Evolutionary conservation across 2,888 invertebrate species (phyloP).

Genomic region (Hirtodrosophila cameraria): DNA sequence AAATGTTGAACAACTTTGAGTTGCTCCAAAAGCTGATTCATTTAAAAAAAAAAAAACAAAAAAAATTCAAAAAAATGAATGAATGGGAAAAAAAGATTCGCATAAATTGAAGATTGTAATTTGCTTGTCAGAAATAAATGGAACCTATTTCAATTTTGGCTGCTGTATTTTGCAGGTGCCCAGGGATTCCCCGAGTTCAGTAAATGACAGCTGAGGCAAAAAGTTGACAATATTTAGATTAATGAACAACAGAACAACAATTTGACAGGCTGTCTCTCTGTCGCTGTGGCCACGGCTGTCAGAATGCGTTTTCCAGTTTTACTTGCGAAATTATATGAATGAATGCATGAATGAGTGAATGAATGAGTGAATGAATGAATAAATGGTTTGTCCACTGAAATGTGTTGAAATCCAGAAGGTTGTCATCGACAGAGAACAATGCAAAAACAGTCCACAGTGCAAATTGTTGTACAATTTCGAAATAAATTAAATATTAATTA

Average conservation of each 20-base stretch:
- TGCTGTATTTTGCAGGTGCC: conserved; percentile 30
- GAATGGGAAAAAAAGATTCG: background rate
- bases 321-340: conserved; percentile 15
- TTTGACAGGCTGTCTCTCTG: conserved; percentile 19
- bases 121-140: conserved; percentile 42
- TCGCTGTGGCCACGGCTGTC: conserved; percentile 40
- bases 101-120: conserved; percentile 47
- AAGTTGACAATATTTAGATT: conserved; percentile 59
- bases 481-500: conserved; percentile 73
- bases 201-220: conserved; percentile 36
- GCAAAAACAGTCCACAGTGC: conserved; percentile 14
- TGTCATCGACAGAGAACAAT: conserved; percentile 48
- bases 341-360: conserved; percentile 16
- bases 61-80: conserved; percentile 5
- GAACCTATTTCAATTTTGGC: conserved; percentile 44
- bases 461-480: conserved; percentile 46
- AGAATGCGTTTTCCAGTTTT: conserved; percentile 33
- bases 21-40: background rate
- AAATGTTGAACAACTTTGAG: background rate
- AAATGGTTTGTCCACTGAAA: background rate
- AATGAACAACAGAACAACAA: conserved; percentile 46
- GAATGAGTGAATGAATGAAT: conserved; percentile 14
- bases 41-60: background rate
- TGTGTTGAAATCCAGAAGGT: conserved; percentile 12
- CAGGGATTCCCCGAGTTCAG: conserved; percentile 36